Percentiles rank a stretch among this genome's conserved stretches.
These are phyloP conservation scores for Anabacerthia variegaticeps DNA, from an alignment of 2,797 vertebrate species.

Conservation along the genomic window DNA sequence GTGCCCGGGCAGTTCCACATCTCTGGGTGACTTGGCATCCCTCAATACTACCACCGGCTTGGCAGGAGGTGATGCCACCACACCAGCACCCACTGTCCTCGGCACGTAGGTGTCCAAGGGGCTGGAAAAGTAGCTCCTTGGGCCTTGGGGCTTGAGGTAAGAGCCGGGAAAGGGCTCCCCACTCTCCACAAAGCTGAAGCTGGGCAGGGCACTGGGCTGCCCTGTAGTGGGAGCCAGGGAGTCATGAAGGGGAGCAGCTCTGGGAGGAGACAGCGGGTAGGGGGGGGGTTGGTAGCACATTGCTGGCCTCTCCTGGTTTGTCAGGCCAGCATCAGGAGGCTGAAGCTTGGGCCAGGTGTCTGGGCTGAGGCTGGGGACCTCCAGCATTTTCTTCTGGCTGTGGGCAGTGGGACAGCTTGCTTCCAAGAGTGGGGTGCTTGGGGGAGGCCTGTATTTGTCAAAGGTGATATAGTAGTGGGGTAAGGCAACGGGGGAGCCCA, in stretches of 20 bases:
- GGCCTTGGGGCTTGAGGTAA: constrained; percentile 48
- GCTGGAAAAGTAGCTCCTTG: neutral
- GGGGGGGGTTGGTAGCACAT: constrained; percentile 71
- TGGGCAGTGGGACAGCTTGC: constrained; percentile 66
- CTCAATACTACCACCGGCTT: rapidly evolving
- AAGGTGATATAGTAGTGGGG: constrained; percentile 19
- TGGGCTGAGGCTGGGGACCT: neutral
- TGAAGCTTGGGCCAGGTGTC: constrained; percentile 56
- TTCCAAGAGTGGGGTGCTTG: constrained; percentile 68
- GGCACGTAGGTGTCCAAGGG: constrained; percentile 18
- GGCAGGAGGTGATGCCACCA: neutral
- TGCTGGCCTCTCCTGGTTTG: constrained; percentile 76
- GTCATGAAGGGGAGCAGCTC: constrained; percentile 77
- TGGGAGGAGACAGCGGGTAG: constrained; percentile 78
- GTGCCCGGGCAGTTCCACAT: neutral
- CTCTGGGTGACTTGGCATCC: neutral
- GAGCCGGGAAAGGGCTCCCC: neutral
- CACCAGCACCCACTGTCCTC: rapidly evolving
- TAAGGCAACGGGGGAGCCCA: neutral
- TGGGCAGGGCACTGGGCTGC: constrained; percentile 2
- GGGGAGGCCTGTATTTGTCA: constrained; percentile 60
- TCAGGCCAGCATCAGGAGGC: neutral
- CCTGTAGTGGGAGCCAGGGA: constrained; percentile 65
- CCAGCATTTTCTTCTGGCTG: constrained; percentile 8
- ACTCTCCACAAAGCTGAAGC: neutral